Base-by-base conservation (phyloP, 2,797 vertebrate species). In the Xenops minutus region DNA sequence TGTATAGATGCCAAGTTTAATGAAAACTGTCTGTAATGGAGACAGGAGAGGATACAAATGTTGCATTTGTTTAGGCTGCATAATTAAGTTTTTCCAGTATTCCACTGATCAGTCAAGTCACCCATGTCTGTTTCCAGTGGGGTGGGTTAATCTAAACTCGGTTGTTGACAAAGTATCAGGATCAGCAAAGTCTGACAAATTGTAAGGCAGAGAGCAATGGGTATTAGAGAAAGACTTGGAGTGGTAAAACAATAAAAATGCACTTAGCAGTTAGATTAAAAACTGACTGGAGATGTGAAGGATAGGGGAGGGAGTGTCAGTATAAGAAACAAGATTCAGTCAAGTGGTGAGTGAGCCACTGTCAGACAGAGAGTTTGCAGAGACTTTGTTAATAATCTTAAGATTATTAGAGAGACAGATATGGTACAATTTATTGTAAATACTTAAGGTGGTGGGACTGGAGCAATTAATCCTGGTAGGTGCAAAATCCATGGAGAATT, bases 71-170 rank as follows among this genome's bases (percentile, higher is more conserved):
- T 93, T 75, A 62, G 93, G 54, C 73, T 30, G 34, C 41, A 29
- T 92, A 77, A 76, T 68, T 68, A 75, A 84, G 55, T 63, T 80
- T 93, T 92, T 69, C 79, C 67, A 88, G 2, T 92, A 84, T 84
- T 85, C 66, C 34, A 71, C 63, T 86, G 95, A 63, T 94, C 69
- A 69, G 54, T 89, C 87, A 84, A 93, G 85, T 80, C 80, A 91
- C 61, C 76, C 0, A 1, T 80, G 81, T 36, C 85, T 75, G 58
- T 73, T 88, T 76, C 61, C 80, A 82, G 30, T 26, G 79, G 67
- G 52, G 16, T 84, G 83, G 71, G 63, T 92, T 96, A 83, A 92
- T 88, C 86, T 85, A 63, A 92, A 86, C 77, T 89, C 63, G 41
- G 63, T 14, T 64, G 55, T 79, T 91, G 67, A 84, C 76, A 52